Evolutionary conservation across 2,888 invertebrate genomes (phyloP).

Genomic region (Caenorhabditis sinica): DNA sequence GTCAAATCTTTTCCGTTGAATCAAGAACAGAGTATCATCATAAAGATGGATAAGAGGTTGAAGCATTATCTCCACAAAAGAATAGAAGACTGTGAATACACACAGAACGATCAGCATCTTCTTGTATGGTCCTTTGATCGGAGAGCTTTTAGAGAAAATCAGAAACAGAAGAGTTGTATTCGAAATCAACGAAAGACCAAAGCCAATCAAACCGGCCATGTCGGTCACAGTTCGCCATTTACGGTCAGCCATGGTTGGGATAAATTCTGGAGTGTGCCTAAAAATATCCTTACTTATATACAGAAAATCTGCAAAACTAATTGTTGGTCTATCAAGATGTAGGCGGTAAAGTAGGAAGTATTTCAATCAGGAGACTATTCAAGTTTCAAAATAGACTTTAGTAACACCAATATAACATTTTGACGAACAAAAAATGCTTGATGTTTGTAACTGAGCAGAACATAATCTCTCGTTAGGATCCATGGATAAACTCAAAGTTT

Average conservation of each 20-base stretch:
- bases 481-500: not conserved
- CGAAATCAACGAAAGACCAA: not conserved
- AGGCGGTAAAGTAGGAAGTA: slow-evolving; percentile 13
- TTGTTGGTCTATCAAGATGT: slow-evolving; percentile 1
- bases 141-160: slow-evolving; percentile 22
- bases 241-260: slow-evolving; percentile 22
- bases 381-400: not conserved
- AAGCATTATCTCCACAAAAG: slow-evolving; percentile 39
- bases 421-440: slow-evolving; percentile 3
- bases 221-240: slow-evolving; percentile 27
- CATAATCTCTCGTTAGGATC: not conserved
- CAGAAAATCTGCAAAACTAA: slow-evolving; percentile 5
- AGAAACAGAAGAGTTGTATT: slow-evolving; percentile 10
- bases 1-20: slow-evolving; percentile 48
- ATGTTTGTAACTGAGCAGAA: not conserved
- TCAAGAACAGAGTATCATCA: slow-evolving; percentile 54
- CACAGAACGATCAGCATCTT: slow-evolving; percentile 43
- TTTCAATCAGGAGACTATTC: slow-evolving; percentile 3
- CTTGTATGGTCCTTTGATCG: slow-evolving; percentile 44
- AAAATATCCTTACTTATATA: not conserved
- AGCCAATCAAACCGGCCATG: slow-evolving; percentile 18
- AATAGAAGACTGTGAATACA: slow-evolving; percentile 53
- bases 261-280: not conserved
- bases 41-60: slow-evolving; percentile 51
- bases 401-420: slow-evolving; percentile 5